phyloP scores from a whole-genome alignment of 2,797 vertebrate species.

The Labeo calbasu region DNA sequence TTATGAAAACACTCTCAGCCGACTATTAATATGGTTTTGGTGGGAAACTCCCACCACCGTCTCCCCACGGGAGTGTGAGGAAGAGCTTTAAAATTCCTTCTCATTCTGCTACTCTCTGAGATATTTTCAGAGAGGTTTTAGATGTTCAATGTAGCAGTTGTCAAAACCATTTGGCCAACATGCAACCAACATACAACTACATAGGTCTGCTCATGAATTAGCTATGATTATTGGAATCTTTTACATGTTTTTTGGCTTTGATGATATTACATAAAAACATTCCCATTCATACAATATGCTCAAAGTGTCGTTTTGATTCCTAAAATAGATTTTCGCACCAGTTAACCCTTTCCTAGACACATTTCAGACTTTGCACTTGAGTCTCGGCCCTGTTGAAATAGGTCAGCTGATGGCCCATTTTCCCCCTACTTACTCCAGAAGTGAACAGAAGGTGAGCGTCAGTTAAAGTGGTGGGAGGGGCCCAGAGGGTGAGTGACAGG shows the following conservation, averaged over 20 bases:
- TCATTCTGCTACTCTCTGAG: constrained; percentile 15
- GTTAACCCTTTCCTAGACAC: constrained; percentile 58
- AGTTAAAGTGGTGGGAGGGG: constrained; percentile 71
- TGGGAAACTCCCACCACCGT: constrained; percentile 62
- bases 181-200: not conserved
- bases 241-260: not conserved
- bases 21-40: constrained; percentile 65
- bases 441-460: constrained; percentile 81
- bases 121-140: constrained; percentile 29
- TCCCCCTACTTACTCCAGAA: constrained; percentile 54
- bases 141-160: not conserved
- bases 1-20: constrained; percentile 78
- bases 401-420: constrained; percentile 76
- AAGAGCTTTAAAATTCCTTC: constrained; percentile 35
- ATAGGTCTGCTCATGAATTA: constrained; percentile 10
- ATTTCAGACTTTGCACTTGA: constrained; percentile 62
- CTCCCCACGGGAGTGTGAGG: constrained; percentile 51
- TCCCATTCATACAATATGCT: not conserved
- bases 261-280: not conserved
- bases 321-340: not conserved
- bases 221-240: not conserved
- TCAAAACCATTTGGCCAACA: constrained; percentile 28
- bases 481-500: constrained; percentile 57
- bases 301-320: not conserved
- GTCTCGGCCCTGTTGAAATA: constrained; percentile 71